Percentiles rank a stretch among this genome's conserved stretches.
Evolutionary conservation across 2,113 vertebrate species (phyloP).

Genomic region (Bucco capensis): DNA sequence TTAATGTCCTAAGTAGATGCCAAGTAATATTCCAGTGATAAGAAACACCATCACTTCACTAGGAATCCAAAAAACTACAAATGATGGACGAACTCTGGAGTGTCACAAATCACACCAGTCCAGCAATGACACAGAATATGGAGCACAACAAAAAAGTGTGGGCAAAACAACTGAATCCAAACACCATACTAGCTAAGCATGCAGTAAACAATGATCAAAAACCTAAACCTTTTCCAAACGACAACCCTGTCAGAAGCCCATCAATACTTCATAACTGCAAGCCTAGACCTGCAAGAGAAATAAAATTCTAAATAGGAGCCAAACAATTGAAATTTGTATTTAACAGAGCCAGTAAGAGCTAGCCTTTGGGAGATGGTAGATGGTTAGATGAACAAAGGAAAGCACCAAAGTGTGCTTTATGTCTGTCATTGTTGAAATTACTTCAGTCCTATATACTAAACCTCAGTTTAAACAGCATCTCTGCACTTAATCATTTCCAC

Average conservation of each 20-base stretch:
- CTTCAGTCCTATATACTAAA: not conserved
- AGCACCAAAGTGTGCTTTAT: not conserved
- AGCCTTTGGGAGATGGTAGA: not conserved
- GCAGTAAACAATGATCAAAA: conserved; percentile 40
- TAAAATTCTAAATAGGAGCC: conserved; percentile 28
- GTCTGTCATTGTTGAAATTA: not conserved
- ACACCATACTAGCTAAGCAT: not conserved
- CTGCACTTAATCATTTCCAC: not conserved
- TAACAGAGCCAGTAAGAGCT: not conserved
- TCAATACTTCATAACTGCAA: conserved; percentile 63
- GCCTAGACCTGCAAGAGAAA: conserved; percentile 64
- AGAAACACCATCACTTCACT: not conserved
- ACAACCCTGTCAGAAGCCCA: conserved; percentile 62
- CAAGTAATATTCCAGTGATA: not conserved
- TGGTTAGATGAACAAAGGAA: not conserved
- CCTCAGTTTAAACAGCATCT: not conserved
- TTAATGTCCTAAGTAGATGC: not conserved
- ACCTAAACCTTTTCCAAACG: conserved; percentile 47
- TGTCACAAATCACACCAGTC: not conserved
- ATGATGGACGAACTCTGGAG: not conserved
- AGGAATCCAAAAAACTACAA: not conserved
- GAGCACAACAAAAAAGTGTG: not conserved
- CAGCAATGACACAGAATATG: not conserved
- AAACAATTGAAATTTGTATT: not conserved
- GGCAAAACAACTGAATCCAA: conserved; percentile 21